These are phyloP conservation scores for Sebastes hubbsi DNA, from an alignment of 2,797 vertebrate species.

Conservation along the genomic window DNA sequence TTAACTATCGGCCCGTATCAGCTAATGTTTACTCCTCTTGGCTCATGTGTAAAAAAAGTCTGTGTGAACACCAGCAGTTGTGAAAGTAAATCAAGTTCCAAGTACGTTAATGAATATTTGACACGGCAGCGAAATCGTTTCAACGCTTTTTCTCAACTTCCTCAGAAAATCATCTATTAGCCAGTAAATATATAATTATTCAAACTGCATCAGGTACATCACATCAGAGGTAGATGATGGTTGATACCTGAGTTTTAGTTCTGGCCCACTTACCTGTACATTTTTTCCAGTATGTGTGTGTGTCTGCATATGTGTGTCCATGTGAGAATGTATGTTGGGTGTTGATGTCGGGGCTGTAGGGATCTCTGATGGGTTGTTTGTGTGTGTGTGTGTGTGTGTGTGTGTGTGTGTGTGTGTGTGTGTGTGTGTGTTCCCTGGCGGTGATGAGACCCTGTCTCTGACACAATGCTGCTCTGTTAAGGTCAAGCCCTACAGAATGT, in stretches of 20 bases:
- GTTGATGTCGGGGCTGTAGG: constrained; percentile 39
- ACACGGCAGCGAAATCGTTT: not conserved
- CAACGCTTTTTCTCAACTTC: not conserved
- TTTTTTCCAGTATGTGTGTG: not conserved
- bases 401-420: too few species aligned
- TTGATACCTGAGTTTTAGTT: constrained; percentile 2
- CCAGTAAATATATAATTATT: not conserved
- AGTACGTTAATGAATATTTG: not conserved
- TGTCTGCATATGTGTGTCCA: constrained; percentile 21
- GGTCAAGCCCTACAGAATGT: constrained; percentile 86
- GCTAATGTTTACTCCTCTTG: too few species aligned
- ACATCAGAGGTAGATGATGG: not conserved
- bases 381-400: not conserved
- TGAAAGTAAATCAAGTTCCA: not conserved
- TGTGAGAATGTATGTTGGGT: constrained; percentile 38
- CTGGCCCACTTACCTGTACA: not conserved
- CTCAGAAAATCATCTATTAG: not conserved
- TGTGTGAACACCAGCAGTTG: not conserved
- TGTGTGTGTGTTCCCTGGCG: constrained; percentile 32
- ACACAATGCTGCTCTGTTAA: constrained; percentile 83
- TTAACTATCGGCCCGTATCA: not conserved
- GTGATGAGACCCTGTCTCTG: constrained; percentile 79
- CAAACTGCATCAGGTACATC: not conserved
- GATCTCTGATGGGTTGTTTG: constrained; percentile 61
- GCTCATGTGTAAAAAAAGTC: not conserved